A percentile compares a stretch with the other conserved stretches of the same genome.
Conservation (phyloP, 2,113 vertebrate genomes). For the Osmerus mordax region DNA sequence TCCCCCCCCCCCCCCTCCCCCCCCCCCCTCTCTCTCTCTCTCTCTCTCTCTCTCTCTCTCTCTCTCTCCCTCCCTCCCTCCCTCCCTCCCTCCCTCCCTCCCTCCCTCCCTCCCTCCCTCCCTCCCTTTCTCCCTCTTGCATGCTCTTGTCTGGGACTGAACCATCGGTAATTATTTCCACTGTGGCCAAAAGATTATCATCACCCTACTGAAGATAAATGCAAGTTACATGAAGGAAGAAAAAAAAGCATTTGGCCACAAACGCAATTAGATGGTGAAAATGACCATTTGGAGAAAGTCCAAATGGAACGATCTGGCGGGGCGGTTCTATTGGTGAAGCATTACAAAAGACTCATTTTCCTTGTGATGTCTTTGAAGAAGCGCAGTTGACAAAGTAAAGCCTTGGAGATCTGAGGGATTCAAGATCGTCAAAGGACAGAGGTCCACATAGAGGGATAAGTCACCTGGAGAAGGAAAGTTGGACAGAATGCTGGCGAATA, state of each 20-base stretch:
- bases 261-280: background rate
- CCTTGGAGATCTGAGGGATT: too few species aligned
- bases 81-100: background rate
- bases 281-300: background rate
- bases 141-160: background rate
- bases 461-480: background rate
- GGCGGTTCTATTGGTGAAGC: background rate
- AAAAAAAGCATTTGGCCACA: background rate
- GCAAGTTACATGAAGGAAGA: background rate
- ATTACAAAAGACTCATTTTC: background rate
- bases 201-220: conserved; percentile 4
- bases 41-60: background rate
- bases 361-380: background rate
- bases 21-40: background rate
- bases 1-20: too few species aligned
- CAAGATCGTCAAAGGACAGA: background rate
- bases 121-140: too few species aligned
- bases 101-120: background rate
- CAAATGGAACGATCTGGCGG: conserved; percentile 1
- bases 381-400: background rate
- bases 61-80: background rate
- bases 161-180: conserved; percentile 6
- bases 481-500: background rate
- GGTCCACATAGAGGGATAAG: background rate
- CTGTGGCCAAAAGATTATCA: conserved; percentile 10